Evolutionary conservation across 2,113 vertebrate genomes (phyloP).

Genomic region (Cynocephalus volans): DNA sequence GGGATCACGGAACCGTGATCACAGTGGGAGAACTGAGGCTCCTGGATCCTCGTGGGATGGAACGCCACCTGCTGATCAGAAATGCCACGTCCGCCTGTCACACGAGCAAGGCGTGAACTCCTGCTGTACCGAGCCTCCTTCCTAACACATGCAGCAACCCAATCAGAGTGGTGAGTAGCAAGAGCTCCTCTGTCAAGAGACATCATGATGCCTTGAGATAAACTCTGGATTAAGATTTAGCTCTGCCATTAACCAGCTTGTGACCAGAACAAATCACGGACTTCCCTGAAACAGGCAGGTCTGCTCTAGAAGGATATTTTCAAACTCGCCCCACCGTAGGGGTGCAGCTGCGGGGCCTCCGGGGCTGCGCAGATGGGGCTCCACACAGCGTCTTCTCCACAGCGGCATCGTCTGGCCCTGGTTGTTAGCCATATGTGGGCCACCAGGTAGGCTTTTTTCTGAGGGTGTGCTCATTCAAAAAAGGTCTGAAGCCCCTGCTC

Average conservation of each 20-base stretch:
- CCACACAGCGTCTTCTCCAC: neutral
- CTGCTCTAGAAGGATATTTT: neutral
- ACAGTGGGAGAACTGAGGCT: neutral
- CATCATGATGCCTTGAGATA: neutral
- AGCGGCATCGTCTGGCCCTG: neutral
- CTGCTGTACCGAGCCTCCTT: rapidly evolving
- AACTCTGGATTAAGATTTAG: neutral
- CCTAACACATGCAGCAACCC: neutral
- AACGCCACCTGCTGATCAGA: conserved; percentile 43
- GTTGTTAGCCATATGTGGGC: neutral
- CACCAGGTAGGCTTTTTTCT: neutral
- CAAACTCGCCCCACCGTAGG: rapidly evolving
- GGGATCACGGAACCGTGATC: neutral
- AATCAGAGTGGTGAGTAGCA: neutral
- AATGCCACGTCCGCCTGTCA: neutral
- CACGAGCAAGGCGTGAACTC: neutral
- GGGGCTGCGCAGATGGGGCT: neutral
- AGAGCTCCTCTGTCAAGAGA: neutral
- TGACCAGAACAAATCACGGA: neutral
- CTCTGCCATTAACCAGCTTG: neutral
- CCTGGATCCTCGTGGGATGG: no score
- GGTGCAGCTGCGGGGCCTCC: neutral
- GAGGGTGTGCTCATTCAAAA: neutral
- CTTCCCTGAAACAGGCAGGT: neutral
- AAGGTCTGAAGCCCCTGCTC: neutral